phyloP scores from a whole-genome alignment of 1,140 invertebrate species.

The Bombus turneri region DNA sequence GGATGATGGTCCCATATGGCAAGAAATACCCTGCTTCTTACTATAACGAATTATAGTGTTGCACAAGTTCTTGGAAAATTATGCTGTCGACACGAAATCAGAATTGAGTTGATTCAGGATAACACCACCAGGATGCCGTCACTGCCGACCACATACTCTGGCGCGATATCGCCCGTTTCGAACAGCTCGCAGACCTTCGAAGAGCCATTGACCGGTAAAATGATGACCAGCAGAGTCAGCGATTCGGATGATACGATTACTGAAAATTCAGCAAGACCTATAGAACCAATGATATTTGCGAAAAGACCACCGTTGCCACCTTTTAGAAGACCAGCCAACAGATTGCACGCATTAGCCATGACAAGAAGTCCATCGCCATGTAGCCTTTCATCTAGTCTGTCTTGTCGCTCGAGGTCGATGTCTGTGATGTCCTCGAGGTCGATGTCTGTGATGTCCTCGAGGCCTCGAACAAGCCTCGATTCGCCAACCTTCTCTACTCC shows the following conservation, averaged over 20 bases:
- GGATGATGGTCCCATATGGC: neutral
- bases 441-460: constrained; percentile 27
- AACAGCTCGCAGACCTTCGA: constrained; percentile 2
- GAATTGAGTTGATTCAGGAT: neutral
- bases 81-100: neutral
- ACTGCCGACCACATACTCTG: constrained; percentile 57
- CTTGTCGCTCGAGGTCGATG: constrained; percentile 46
- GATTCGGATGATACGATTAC: neutral
- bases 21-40: neutral
- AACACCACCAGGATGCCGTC: constrained; percentile 59
- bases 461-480: constrained; percentile 30
- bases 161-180: neutral
- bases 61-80: neutral
- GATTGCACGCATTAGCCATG: neutral
- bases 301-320: constrained; percentile 62
- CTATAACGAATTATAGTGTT: neutral
- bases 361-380: constrained; percentile 60
- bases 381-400: constrained; percentile 49
- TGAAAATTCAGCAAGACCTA: neutral
- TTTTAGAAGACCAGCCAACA: constrained; percentile 26
- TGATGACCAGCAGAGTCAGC: neutral
- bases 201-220: neutral
- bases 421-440: constrained; percentile 44
- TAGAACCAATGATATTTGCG: neutral
- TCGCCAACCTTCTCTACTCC: constrained; percentile 78